Conservation (phyloP, 2,113 vertebrate genomes). For the Grallaria varia region DNA sequence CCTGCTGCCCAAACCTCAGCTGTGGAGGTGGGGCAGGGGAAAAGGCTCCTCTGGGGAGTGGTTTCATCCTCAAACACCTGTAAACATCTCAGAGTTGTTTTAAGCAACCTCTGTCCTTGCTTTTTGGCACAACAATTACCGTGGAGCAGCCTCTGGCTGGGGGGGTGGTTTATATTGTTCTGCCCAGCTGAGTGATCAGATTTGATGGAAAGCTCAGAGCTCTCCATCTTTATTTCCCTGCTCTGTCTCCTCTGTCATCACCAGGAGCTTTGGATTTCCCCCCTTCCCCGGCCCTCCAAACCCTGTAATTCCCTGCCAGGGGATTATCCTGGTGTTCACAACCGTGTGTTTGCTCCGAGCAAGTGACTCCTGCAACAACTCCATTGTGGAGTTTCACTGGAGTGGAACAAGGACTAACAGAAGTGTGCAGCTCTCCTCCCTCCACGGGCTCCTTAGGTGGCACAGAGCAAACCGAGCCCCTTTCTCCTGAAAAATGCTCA, state of each 20-base stretch:
- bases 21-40: background rate
- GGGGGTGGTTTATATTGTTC: background rate
- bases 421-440: background rate
- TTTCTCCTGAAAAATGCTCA: background rate
- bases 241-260: slow-evolving; percentile 4
- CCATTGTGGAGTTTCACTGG: background rate
- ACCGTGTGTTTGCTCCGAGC: background rate
- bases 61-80: background rate
- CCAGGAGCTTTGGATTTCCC: background rate
- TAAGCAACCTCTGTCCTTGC: background rate
- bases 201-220: background rate
- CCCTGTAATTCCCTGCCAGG: background rate
- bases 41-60: background rate
- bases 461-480: background rate
- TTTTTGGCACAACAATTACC: slow-evolving; percentile 12
- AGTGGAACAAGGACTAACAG: slow-evolving; percentile 25
- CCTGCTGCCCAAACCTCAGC: background rate
- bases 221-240: slow-evolving; percentile 25
- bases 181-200: background rate
- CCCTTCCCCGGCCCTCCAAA: background rate
- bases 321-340: slow-evolving; percentile 26
- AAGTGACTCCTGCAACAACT: background rate
- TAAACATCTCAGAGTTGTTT: background rate
- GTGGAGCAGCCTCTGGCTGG: background rate
- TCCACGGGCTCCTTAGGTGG: background rate